Base-by-base conservation (phyloP, 1,140 invertebrate species). In the Drosophila albomicans region DNA sequence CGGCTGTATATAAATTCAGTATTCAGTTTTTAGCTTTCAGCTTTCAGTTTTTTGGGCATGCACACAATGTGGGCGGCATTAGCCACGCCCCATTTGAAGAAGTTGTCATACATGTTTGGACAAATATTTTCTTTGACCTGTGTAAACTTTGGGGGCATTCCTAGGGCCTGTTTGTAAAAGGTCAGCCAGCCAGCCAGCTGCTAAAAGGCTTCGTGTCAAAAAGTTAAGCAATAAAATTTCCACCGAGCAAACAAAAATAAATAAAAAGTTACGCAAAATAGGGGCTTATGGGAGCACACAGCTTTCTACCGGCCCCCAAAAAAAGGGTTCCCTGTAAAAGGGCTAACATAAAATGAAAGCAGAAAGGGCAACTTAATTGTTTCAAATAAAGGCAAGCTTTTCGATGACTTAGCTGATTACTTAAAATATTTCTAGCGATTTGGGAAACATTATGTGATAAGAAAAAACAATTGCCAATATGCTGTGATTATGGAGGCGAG, bases 41-140 rank as follows among this genome's bases (percentile, higher is more conserved):
- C 20, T 25, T 25, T 25, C 20, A 25, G 20, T 25, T 25, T 25
- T 25, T 25, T 32, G 28, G 68, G 59, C 67, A 75, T 78, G 51
- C 67, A 71, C 51, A 77, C 56, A 70, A 70, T 56, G 51, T 64
- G 80, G 76, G 64, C 35, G 48, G 67, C 62, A 71, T 46, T 59
- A 15, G 64, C 66, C 52, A 72, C 68, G 63, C 68, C 68, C 68
- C 58, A 13, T 20, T 52, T 51, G 52, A 67, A 64, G 56, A 80
- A 84, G 68, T 84, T 86, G 81, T 81, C 81, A 85, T 78, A 78
- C 74, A 68, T 78, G 64, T 81, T 80, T 67, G 66, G 66, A 66
- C 61, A 85, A 85, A 85, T 85, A 85, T 85, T 85, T 85, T 85
- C 75, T 85, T 85, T 85, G 82, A 81, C 81, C 82, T 85, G 74